phyloP scores from a whole-genome alignment of 1,140 invertebrate species.

The Ceratina calcarata region DNA sequence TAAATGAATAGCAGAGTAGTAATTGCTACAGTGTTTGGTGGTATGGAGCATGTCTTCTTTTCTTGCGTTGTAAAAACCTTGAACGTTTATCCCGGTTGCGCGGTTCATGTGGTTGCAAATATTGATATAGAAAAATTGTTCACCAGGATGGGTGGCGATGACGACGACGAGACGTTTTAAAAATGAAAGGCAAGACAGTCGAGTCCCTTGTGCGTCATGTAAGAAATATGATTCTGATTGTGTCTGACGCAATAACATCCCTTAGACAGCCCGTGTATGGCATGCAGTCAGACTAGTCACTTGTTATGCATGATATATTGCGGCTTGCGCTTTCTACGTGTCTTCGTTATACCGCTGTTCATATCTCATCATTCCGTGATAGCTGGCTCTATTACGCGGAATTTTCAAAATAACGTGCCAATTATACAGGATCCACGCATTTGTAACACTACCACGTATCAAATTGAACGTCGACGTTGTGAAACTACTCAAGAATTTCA shows the following conservation, averaged over 20 bases:
- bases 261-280: constrained; percentile 60
- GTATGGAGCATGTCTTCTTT: not conserved
- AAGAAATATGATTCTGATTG: constrained; percentile 67
- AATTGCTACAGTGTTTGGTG: not conserved
- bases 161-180: constrained; percentile 13
- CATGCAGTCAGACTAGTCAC: constrained; percentile 61
- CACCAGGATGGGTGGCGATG: not conserved
- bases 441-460: constrained; percentile 17
- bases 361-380: constrained; percentile 61
- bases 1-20: not conserved
- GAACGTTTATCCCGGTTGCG: not conserved
- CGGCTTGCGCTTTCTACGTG: constrained; percentile 64
- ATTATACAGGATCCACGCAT: constrained; percentile 17
- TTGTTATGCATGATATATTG: constrained; percentile 69
- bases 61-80: not conserved
- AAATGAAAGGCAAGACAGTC: constrained; percentile 37
- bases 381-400: constrained; percentile 57
- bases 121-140: constrained; percentile 39
- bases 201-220: constrained; percentile 33
- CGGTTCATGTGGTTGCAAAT: not conserved
- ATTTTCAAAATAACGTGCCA: constrained; percentile 60
- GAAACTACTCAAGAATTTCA: not conserved
- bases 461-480: constrained; percentile 17
- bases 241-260: constrained; percentile 58
- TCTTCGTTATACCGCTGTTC: constrained; percentile 64